These are phyloP conservation scores for Sympetrum striolatum DNA, from an alignment of 2,888 invertebrate species.

Conservation along the genomic window DNA sequence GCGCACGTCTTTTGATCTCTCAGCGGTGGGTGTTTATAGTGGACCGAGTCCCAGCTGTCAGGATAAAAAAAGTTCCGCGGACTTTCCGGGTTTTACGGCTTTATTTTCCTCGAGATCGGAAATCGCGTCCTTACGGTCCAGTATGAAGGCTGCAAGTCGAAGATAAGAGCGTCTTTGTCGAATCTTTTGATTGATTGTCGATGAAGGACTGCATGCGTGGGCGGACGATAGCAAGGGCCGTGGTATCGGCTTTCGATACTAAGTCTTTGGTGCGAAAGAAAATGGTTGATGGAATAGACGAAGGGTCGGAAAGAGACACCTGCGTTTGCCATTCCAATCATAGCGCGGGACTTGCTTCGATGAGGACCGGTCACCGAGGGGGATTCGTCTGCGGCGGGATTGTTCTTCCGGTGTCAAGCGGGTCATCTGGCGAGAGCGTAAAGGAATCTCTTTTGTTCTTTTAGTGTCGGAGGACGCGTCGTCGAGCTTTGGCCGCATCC, in stretches of 20 bases:
- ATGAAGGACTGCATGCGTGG: neutral
- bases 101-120: neutral
- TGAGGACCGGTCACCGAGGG: neutral
- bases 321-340: neutral
- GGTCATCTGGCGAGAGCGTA: neutral
- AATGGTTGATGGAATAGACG: neutral
- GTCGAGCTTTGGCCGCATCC: neutral
- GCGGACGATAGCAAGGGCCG: neutral
- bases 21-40: neutral
- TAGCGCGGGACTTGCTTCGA: neutral
- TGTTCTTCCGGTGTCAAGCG: neutral
- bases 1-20: neutral
- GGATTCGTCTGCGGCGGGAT: neutral
- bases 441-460: neutral
- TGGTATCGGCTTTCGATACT: neutral
- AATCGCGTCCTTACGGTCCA: neutral
- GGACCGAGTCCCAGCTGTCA: neutral
- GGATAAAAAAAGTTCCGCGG: neutral
- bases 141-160: neutral
- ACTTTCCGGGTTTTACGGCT: neutral
- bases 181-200: neutral
- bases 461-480: neutral
- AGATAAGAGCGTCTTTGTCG: neutral
- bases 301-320: neutral
- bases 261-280: neutral